Base-by-base conservation (phyloP, 2,113 vertebrate genomes). In the Connochaetes taurinus region DNA sequence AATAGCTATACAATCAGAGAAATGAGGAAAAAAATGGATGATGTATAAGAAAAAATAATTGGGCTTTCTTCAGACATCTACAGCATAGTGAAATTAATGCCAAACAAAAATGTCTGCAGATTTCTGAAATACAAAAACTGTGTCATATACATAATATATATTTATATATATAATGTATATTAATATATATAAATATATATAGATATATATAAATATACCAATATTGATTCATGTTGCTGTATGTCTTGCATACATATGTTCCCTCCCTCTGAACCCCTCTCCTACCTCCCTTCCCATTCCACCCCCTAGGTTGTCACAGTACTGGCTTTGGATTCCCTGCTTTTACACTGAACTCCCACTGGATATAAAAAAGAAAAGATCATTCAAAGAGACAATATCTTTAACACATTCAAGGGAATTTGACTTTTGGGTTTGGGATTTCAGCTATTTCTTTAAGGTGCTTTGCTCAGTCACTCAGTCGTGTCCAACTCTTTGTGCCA, bases 401-500 rank as follows among this genome's bases (percentile, higher is more conserved):
- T 78, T 78, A 33, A 52, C 27, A 67, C 4, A 71, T 33, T 58
- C n/a, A 62, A 52, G 4, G 17, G 15, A 55, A 67, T 50, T 90
- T 67, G 52, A 4, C 17, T 33, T 82, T 55, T 29, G 14, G 52
- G 17, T 45, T 78, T 57, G 13, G 8, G 19, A 10, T 47, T n/a
- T 45, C 14, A 3, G 31, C 19, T 76, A 43, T 31, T 71, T 71
- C 19, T 71, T 71, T 21, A 71, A 71, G 33, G n/a, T 67, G 17
- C 33, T 67, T 11, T 36, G 8, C n/a, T 71, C 17, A 71, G n/a
- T 71, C 17, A 36, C 64, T 71, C 64, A 71, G n/a, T 71, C 9
- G 0, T 71, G 17, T 11, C n/a, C n/a, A 71, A 71, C 9, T 36
- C 4, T 36, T 71, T 36, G 9, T 40, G 67, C 21, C 2, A 6